A percentile compares a stretch with the other conserved stretches of the same genome.
These are phyloP conservation scores for Platycercus adscitus DNA, from an alignment of 2,113 vertebrate species.

Conservation along the genomic window DNA sequence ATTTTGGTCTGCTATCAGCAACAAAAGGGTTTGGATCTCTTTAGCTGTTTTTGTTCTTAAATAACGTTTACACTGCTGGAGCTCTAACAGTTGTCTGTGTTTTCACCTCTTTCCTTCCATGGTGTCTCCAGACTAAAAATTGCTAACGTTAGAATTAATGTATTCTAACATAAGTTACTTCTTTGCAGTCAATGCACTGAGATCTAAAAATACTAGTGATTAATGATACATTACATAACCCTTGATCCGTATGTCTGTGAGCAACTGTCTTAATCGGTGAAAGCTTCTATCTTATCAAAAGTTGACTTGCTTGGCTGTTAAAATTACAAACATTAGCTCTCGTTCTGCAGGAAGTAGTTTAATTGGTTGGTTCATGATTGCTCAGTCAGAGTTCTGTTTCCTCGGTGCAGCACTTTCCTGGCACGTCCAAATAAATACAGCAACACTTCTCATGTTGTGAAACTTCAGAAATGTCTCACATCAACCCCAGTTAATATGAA, in stretches of 20 bases:
- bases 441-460: not conserved
- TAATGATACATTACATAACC: not conserved
- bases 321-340: not conserved
- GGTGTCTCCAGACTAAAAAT: not conserved
- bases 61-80: not conserved
- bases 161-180: not conserved
- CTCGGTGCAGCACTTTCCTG: not conserved
- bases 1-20: not conserved
- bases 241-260: not conserved
- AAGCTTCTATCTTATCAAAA: not conserved
- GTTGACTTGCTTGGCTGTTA: not conserved
- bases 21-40: not conserved
- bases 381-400: not conserved
- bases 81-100: not conserved
- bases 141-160: not conserved
- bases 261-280: not conserved
- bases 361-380: not conserved
- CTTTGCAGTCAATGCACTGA: not conserved
- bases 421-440: not conserved
- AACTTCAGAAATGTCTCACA: not conserved
- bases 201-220: not conserved
- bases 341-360: not conserved
- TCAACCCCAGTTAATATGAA: not conserved
- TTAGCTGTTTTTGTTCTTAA: not conserved
- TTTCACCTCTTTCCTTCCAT: not conserved